Evolutionary conservation across 2,113 vertebrate genomes (phyloP).

Genomic region (Pedionomus torquatus): DNA sequence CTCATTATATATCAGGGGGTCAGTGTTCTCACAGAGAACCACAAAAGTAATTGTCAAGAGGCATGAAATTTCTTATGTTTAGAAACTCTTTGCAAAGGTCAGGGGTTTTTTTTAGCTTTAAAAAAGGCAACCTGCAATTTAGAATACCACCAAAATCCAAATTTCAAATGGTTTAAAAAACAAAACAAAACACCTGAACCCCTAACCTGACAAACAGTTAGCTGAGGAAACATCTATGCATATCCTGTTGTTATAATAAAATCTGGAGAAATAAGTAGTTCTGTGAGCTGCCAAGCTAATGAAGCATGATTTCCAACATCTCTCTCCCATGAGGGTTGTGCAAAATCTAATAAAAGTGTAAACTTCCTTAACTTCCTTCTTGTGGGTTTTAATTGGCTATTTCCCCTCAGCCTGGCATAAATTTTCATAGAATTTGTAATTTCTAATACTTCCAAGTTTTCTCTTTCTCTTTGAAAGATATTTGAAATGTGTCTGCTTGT

Average conservation of each 20-base stretch:
- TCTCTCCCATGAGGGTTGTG: constrained; percentile 3
- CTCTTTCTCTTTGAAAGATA: neutral
- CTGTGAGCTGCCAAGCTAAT: constrained; percentile 32
- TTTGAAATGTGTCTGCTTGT: neutral
- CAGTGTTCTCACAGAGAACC: constrained; percentile 36
- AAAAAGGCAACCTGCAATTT: neutral
- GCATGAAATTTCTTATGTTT: constrained; percentile 36
- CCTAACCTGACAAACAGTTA: neutral
- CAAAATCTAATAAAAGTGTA: constrained; percentile 33
- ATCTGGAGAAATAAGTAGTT: constrained; percentile 38
- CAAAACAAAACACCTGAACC: neutral
- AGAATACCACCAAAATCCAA: neutral
- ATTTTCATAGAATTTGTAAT: constrained; percentile 2
- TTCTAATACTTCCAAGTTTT: constrained; percentile 19
- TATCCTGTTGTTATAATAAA: constrained; percentile 20
- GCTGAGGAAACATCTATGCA: neutral
- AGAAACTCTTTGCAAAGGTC: constrained; percentile 33
- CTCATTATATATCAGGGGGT: constrained; percentile 57
- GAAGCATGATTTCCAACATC: constrained; percentile 27
- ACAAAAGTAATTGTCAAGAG: constrained; percentile 42
- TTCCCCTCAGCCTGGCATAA: neutral
- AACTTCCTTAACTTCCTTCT: constrained; percentile 22
- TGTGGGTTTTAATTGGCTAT: constrained; percentile 44
- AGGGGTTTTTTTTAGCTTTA: neutral
- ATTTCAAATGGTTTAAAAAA: neutral